Evolutionary conservation across 1,140 invertebrate genomes (phyloP).

Genomic region (Rhopalosiphum padi): DNA sequence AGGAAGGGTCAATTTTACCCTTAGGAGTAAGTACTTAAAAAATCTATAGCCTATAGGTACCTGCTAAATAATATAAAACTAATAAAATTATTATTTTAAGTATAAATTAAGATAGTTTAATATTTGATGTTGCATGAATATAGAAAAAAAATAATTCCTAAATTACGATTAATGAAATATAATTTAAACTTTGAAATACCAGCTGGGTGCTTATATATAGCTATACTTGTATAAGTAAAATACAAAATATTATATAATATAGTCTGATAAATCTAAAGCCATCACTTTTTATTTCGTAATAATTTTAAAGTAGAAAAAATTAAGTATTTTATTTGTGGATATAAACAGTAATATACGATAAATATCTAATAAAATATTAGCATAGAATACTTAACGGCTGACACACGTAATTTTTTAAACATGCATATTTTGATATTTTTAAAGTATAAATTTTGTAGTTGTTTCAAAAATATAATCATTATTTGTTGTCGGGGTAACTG

Average conservation of each 20-base stretch:
- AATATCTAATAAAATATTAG: neutral
- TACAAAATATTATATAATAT: neutral
- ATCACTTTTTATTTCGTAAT: neutral
- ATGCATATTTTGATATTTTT: neutral
- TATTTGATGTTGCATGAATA: neutral
- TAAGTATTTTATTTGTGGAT: neutral
- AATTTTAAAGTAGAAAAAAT: neutral
- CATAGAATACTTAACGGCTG: no score
- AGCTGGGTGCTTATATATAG: neutral
- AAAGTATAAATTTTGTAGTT: neutral
- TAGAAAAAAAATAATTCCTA: neutral
- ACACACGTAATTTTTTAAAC: neutral
- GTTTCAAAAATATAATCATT: neutral
- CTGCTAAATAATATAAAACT: neutral
- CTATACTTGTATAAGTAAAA: no score
- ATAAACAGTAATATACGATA: neutral
- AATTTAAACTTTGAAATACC: neutral
- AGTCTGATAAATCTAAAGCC: neutral
- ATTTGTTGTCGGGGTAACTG: neutral
- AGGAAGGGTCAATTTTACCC: no score
- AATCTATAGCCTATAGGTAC: neutral
- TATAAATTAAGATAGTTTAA: neutral
- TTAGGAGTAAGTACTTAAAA: neutral
- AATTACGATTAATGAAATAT: neutral
- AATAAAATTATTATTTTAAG: neutral